phyloP scores from a whole-genome alignment of 2,113 vertebrate species.

The Dipodomys merriami region DNA sequence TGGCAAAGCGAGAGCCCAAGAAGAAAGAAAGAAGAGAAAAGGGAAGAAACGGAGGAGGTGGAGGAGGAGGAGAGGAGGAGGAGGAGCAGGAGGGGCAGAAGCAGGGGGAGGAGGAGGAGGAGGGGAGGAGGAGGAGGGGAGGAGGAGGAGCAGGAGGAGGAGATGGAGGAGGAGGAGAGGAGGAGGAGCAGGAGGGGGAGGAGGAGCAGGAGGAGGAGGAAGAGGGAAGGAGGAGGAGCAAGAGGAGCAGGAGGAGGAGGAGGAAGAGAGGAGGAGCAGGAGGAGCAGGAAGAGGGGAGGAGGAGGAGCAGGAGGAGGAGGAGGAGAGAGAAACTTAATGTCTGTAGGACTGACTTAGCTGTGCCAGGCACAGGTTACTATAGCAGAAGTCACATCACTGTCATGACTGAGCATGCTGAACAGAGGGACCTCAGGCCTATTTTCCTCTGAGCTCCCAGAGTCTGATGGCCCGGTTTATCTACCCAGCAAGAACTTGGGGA shows the following conservation, averaged over 20 bases:
- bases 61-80: neutral
- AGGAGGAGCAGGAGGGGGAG: no score
- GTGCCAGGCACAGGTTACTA: neutral
- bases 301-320: no score
- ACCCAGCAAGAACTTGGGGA: neutral
- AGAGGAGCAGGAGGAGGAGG: neutral
- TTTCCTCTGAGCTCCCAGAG: neutral
- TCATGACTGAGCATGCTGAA: neutral
- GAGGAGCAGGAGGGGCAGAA: no score
- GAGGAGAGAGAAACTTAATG: neutral
- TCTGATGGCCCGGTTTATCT: neutral
- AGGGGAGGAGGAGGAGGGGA: neutral
- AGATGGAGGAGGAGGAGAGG: neutral
- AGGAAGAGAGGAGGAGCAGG: no score
- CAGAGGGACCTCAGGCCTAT: no score
- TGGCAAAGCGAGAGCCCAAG: neutral
- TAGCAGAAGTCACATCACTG: neutral
- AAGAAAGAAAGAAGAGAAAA: neutral
- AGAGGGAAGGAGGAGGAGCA: neutral
- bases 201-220: neutral
- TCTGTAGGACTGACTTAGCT: neutral
- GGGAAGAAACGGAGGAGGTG: neutral
- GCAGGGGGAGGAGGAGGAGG: neutral
- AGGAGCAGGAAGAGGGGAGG: accelerated
- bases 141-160: neutral